These are phyloP conservation scores for Gorsachius goisagi DNA, from an alignment of 2,113 vertebrate species.

Conservation along the genomic window DNA sequence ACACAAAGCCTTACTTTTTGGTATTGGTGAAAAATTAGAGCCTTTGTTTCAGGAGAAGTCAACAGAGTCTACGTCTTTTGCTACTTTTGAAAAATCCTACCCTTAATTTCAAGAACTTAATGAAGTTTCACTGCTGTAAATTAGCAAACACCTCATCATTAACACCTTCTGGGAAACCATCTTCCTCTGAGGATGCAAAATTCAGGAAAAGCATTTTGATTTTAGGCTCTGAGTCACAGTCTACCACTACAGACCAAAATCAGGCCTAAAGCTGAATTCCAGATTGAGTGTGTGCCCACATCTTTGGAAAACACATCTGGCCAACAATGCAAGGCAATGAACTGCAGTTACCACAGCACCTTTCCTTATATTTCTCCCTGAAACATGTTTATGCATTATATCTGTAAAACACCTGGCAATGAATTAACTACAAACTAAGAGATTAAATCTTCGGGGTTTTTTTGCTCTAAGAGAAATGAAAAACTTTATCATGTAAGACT, in stretches of 20 bases:
- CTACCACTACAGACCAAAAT: background rate
- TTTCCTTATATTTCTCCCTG: background rate
- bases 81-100: background rate
- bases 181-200: background rate
- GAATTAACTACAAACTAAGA: background rate
- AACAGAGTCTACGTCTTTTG: background rate
- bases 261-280: background rate
- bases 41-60: background rate
- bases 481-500: background rate
- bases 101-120: background rate
- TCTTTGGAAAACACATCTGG: background rate
- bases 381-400: background rate
- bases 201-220: background rate
- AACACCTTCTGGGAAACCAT: background rate
- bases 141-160: background rate
- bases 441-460: too few species aligned
- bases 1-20: background rate
- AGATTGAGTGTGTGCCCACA: background rate
- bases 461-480: background rate
- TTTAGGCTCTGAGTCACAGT: background rate
- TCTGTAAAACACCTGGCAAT: background rate
- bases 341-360: background rate
- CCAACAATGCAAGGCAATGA: background rate
- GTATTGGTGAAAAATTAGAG: background rate
- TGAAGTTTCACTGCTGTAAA: background rate